Percentiles rank a stretch among this genome's conserved stretches.
These are phyloP conservation scores for Drosophila histrio DNA, from an alignment of 2,888 invertebrate genomes.

Conservation along the genomic window DNA sequence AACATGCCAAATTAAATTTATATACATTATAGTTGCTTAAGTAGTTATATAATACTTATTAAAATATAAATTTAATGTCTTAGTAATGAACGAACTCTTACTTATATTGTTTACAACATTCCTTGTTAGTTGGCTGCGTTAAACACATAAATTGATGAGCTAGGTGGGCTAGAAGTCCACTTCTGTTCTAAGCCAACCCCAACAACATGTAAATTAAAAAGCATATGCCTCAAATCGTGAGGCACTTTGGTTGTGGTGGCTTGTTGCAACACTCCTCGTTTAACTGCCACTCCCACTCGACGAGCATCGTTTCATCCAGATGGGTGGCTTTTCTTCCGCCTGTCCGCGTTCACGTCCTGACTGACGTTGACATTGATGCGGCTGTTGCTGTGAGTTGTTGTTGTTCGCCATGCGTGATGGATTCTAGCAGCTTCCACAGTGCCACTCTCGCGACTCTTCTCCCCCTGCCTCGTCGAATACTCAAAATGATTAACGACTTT, in stretches of 20 bases:
- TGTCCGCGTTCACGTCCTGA: conserved; percentile 52
- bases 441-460: conserved; percentile 32
- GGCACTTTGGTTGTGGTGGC: conserved; percentile 38
- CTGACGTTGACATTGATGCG: conserved; percentile 73
- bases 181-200: neutral
- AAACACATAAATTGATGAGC: neutral
- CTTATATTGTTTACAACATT: no score
- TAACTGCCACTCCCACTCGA: conserved; percentile 16
- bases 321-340: conserved; percentile 56
- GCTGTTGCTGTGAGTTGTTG: conserved; percentile 37
- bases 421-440: conserved; percentile 51
- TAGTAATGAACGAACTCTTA: no score
- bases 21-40: no score
- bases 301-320: conserved; percentile 12
- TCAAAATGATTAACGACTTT: conserved; percentile 83
- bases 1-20: no score
- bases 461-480: conserved; percentile 17
- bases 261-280: conserved; percentile 11
- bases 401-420: conserved; percentile 65
- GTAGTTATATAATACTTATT: no score
- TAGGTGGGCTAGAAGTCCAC: neutral
- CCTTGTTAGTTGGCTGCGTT: neutral
- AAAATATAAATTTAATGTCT: no score
- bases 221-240: conserved; percentile 47
- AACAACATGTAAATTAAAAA: conserved; percentile 55